Base-by-base conservation (phyloP, 2,888 invertebrate genomes). In the Zygaena filipendulae region DNA sequence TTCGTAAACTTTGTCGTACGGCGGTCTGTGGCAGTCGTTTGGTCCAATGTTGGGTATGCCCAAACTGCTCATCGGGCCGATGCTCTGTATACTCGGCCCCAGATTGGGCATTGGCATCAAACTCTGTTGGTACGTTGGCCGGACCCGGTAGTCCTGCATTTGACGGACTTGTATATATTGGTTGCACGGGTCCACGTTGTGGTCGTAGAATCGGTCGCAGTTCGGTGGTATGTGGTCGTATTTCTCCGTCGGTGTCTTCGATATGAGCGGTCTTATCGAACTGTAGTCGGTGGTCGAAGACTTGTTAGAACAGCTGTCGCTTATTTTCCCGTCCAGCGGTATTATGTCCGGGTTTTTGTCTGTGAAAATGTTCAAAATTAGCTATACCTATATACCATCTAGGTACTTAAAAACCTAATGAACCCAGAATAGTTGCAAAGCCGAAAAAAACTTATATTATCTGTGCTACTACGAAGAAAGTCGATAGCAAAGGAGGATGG, bases 321-420 rank as follows among this genome's bases (percentile, higher is more conserved):
- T 74, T 43, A 74, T 66, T 60, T 81, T 80, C 0, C 75, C 74
- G 38, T 80, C 79, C 22, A 80, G 39, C 0, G 79, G 77, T 39
- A 81, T 79, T 33, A 79, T 80, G 42, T 80, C 81, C 0, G 80
- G 80, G 35, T 80, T 81, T 56, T 80, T 81, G 35, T 81, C 81
- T 75, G 68, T 3, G 57, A 55, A 11, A 30, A n/a, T n/a, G n/a
- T n/a, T 35, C 35, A 35, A 30, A 29, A 16, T 21, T 32, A 38
- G 40, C 34, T 22, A n/a, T n/a, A n/a, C n/a, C n/a, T n/a, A n/a
- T n/a, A n/a, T n/a, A n/a, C n/a, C n/a, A n/a, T n/a, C n/a, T n/a
- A n/a, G n/a, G n/a, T n/a, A n/a, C n/a, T n/a, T n/a, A n/a, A n/a
- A n/a, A n/a, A n/a, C n/a, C n/a, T n/a, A n/a, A n/a, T n/a, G n/a